A percentile compares a stretch with the other conserved stretches of the same genome.
Evolutionary conservation across 64 coral and sea anemone species (phyloP).

Genomic region (Hydrozoanthus tunicans): DNA sequence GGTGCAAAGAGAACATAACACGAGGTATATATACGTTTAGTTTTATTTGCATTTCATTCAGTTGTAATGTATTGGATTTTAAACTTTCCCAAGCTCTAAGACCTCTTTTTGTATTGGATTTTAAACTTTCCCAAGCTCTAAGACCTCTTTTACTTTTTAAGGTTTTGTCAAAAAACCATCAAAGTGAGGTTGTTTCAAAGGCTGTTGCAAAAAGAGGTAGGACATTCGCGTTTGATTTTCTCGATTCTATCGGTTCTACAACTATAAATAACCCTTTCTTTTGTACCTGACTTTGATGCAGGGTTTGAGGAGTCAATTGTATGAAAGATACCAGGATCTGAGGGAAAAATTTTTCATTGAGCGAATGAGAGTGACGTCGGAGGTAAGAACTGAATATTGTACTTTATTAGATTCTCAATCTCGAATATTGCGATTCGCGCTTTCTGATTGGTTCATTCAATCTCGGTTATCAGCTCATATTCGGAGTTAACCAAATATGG

Average conservation of each 20-base stretch:
- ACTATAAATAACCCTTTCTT: background rate
- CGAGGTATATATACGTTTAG: background rate
- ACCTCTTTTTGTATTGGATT: background rate
- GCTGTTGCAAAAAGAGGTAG: conserved; percentile 23
- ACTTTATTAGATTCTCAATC: no score
- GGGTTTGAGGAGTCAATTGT: conserved; percentile 13
- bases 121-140: no score
- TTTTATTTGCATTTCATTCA: background rate
- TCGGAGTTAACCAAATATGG: no score
- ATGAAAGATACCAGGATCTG: conserved; percentile 32
- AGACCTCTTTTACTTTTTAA: background rate
- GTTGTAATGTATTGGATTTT: background rate
- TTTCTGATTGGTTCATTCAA: no score
- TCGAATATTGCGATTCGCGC: background rate
- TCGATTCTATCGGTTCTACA: no score
- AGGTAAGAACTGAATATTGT: background rate
- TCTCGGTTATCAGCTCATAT: no score
- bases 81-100: no score
- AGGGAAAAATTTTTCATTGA: conserved; percentile 33
- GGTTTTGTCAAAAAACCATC: conserved; percentile 20
- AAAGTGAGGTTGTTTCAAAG: conserved; percentile 12
- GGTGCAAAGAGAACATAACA: background rate
- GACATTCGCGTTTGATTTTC: background rate
- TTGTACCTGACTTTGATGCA: background rate
- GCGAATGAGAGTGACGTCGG: conserved; percentile 30